Conservation (phyloP, 2,888 invertebrate species). For the Sturmia bella region DNA sequence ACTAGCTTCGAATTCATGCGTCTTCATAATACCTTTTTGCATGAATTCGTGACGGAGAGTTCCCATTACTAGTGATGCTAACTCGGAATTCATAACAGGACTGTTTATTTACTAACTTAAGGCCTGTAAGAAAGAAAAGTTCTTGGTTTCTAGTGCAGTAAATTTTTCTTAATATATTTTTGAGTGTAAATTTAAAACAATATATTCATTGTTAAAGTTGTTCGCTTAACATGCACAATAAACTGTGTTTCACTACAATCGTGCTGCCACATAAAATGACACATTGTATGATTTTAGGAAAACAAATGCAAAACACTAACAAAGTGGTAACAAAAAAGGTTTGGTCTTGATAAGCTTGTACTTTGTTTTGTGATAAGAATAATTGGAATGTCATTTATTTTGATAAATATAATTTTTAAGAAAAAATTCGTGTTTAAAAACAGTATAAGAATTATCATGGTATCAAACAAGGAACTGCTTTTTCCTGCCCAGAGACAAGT, state of each 20-base stretch:
- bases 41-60: too few relatives aligned
- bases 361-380: constrained; percentile 73
- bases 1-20: too few relatives aligned
- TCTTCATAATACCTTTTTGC: too few relatives aligned
- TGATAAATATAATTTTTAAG: not conserved
- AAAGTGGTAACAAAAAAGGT: not conserved
- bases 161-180: too few relatives aligned
- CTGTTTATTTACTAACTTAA: too few relatives aligned
- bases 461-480: not conserved
- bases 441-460: not conserved
- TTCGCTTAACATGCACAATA: too few relatives aligned
- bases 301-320: not conserved
- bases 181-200: too few relatives aligned
- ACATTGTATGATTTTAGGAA: not conserved
- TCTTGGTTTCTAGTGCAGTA: too few relatives aligned
- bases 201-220: too few relatives aligned
- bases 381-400: constrained; percentile 77
- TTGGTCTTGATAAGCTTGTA: constrained; percentile 53
- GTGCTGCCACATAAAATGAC: not conserved
- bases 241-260: not conserved
- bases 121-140: too few relatives aligned
- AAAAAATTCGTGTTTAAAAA: not conserved
- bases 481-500: not conserved
- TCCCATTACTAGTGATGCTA: too few relatives aligned
- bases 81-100: too few relatives aligned